Evolutionary conservation across 1,140 invertebrate genomes (phyloP).

Genomic region (Formica selysi): DNA sequence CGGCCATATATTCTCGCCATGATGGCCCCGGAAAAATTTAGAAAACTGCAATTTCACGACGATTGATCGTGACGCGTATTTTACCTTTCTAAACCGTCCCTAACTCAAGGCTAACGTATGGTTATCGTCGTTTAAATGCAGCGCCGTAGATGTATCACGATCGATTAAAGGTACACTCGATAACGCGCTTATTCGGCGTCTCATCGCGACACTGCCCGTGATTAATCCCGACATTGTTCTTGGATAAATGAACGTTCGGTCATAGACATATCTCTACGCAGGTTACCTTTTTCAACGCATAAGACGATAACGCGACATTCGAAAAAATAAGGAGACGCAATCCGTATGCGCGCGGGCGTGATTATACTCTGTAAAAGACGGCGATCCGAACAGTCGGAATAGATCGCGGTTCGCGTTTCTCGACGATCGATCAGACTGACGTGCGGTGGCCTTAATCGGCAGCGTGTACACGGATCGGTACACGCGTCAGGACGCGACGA

Average conservation of each 20-base stretch:
- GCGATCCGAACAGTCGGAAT: constrained; percentile 17
- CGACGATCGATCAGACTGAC: constrained; percentile 50
- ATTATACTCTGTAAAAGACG: too few relatives aligned
- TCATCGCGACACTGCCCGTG: background rate
- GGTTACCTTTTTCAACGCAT: too few relatives aligned
- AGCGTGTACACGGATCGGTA: constrained; percentile 68
- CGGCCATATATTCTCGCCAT: constrained; percentile 49
- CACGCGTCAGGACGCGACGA: constrained; percentile 73
- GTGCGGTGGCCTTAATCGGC: constrained; percentile 61
- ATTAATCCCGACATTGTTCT: background rate
- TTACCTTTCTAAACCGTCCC: constrained; percentile 35
- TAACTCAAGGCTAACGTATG: constrained; percentile 46
- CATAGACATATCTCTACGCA: too few relatives aligned
- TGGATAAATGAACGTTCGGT: constrained; percentile 7
- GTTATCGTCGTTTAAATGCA: constrained; percentile 19
- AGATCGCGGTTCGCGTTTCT: constrained; percentile 47
- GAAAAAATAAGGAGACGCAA: background rate
- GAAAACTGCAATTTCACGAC: constrained; percentile 55
- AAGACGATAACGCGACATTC: background rate
- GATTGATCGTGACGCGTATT: constrained; percentile 59
- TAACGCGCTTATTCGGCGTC: background rate
- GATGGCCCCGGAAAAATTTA: constrained; percentile 46
- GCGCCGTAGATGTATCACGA: background rate
- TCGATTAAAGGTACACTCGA: constrained; percentile 1
- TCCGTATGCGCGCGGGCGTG: too few relatives aligned